These are phyloP conservation scores for Sapayoa aenigma DNA, from an alignment of 2,113 vertebrate species.

Conservation along the genomic window DNA sequence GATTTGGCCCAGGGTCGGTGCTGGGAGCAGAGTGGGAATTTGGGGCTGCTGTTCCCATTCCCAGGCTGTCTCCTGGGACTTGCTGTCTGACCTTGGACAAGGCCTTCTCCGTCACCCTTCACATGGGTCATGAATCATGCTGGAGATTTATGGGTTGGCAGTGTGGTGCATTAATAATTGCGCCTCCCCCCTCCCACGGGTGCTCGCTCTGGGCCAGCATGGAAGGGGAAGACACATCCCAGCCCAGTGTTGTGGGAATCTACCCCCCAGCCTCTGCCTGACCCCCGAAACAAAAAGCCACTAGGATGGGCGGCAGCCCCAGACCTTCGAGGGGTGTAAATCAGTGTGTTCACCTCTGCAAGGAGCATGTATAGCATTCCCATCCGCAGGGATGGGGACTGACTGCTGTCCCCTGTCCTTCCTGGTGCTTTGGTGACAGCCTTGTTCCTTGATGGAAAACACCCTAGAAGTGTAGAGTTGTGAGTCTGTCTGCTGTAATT, in stretches of 20 bases:
- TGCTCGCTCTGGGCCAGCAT: background rate
- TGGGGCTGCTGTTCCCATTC: background rate
- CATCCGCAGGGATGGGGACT: background rate
- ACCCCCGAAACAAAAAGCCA: background rate
- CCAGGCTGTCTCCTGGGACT: conserved; percentile 6
- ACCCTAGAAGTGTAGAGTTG: background rate
- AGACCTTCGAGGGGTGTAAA: background rate
- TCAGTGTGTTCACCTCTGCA: background rate
- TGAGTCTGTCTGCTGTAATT: background rate
- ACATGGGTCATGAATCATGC: background rate
- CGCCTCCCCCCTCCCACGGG: background rate
- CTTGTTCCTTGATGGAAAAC: background rate
- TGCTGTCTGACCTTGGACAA: conserved; percentile 31
- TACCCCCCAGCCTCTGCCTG: background rate
- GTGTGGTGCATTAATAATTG: background rate
- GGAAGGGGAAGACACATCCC: background rate
- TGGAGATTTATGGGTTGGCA: background rate
- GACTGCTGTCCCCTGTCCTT: background rate
- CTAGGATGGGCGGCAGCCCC: fast-evolving
- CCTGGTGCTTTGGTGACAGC: background rate
- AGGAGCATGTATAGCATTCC: background rate
- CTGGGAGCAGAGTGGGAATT: conserved; percentile 28
- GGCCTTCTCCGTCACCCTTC: conserved; percentile 37
- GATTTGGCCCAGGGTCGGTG: background rate
- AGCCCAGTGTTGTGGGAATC: background rate